Conservation (phyloP, 2,113 vertebrate genomes). For the Campylomormyrus tamandua region DNA sequence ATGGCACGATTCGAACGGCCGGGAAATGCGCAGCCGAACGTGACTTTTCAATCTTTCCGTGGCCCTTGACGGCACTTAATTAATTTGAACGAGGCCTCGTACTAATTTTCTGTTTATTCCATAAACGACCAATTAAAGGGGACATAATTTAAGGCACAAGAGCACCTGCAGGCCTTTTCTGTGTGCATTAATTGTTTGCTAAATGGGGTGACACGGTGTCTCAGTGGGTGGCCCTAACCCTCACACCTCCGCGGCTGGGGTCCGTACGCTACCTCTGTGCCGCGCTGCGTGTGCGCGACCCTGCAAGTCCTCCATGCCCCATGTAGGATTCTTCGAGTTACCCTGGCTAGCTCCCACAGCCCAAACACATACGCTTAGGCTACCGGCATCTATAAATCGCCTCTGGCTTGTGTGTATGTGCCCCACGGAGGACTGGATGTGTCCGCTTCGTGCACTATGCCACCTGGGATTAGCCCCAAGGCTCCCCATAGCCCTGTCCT, state of each 20-base stretch:
- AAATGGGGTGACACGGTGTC: background rate
- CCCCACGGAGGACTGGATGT: background rate
- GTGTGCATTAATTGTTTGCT: background rate
- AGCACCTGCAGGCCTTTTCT: background rate
- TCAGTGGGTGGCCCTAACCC: background rate
- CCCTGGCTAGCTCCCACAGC: background rate
- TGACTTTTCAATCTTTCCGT: background rate
- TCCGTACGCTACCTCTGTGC: background rate
- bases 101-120: background rate
- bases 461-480: background rate
- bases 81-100: background rate
- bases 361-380: background rate
- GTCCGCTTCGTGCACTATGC: background rate
- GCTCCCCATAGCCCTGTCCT: background rate
- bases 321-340: background rate
- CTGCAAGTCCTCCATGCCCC: background rate
- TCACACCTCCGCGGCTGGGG: background rate
- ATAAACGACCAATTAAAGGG: background rate
- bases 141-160: background rate
- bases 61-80: background rate
- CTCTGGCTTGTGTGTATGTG: background rate
- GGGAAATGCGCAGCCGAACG: background rate
- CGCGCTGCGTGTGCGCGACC: fast-evolving
- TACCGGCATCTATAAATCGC: background rate
- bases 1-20: background rate